phyloP scores from a whole-genome alignment of 2,113 vertebrate species.

The Chelonoidis abingdonii region DNA sequence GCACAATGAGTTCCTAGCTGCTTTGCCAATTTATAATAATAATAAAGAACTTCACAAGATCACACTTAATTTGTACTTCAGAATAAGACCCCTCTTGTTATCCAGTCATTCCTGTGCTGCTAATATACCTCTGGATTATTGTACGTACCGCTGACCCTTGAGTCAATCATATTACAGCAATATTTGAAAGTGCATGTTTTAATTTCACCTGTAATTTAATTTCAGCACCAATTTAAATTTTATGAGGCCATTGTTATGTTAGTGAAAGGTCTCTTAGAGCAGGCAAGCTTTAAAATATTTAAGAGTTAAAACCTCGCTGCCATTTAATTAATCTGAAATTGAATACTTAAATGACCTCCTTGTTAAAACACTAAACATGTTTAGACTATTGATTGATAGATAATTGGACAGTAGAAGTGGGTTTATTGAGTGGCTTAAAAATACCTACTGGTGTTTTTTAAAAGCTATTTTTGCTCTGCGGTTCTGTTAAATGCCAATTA shows the following conservation, averaged over 20 bases:
- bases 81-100: not conserved
- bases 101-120: not conserved
- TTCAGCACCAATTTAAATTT: conserved; percentile 26
- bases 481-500: conserved; percentile 74
- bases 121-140: not conserved
- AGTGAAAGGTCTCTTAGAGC: conserved; percentile 54
- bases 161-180: not conserved
- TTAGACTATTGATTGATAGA: conserved; percentile 77
- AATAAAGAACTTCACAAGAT: not conserved
- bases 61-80: not conserved
- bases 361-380: conserved; percentile 70
- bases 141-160: not conserved
- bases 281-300: conserved; percentile 61
- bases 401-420: conserved; percentile 68
- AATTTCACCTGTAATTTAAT: not conserved
- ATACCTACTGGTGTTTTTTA: conserved; percentile 63
- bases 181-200: not conserved
- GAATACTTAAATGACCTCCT: conserved; percentile 62
- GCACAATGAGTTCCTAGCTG: not conserved
- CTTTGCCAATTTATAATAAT: not conserved
- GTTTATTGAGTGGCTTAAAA: conserved; percentile 76
- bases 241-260: conserved; percentile 55
- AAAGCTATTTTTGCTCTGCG: conserved; percentile 65
- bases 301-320: conserved; percentile 56
- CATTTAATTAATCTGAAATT: conserved; percentile 69